Evolutionary conservation across 2,888 invertebrate species (phyloP).

Genomic region (Drosophila helvetica): DNA sequence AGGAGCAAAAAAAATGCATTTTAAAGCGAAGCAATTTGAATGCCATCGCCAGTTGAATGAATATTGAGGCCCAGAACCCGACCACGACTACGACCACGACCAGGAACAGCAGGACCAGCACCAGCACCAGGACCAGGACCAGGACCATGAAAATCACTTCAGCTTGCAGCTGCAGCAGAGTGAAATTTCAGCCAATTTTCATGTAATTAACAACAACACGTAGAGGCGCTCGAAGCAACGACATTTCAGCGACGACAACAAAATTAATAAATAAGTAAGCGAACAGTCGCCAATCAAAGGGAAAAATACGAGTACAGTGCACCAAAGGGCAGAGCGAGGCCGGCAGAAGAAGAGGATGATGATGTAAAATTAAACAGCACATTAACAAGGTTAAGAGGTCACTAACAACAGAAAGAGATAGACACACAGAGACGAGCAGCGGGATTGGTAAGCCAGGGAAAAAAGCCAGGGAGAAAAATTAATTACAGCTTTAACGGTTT

Average conservation of each 20-base stretch:
- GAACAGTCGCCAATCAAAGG: background rate
- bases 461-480: too few relatives aligned
- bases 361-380: background rate
- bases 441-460: too few relatives aligned
- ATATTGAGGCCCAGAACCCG: background rate
- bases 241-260: background rate
- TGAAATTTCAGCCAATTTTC: constrained; percentile 3
- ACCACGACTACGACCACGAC: background rate
- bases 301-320: background rate
- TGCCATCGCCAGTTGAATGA: background rate
- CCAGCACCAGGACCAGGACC: background rate
- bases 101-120: background rate
- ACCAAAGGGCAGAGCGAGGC: background rate
- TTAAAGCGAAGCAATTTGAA: background rate
- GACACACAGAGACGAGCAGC: too few relatives aligned
- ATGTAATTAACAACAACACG: constrained; percentile 1
- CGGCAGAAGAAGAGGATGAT: background rate
- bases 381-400: constrained; percentile 1
- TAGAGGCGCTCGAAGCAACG: background rate
- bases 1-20: background rate
- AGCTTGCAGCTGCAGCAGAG: constrained; percentile 19
- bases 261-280: constrained; percentile 1
- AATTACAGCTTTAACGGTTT: too few relatives aligned
- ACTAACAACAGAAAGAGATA: background rate
- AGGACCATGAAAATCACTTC: constrained; percentile 38